phyloP scores from a whole-genome alignment of 2,888 invertebrate species.

The Pardosa pseudoannulata region DNA sequence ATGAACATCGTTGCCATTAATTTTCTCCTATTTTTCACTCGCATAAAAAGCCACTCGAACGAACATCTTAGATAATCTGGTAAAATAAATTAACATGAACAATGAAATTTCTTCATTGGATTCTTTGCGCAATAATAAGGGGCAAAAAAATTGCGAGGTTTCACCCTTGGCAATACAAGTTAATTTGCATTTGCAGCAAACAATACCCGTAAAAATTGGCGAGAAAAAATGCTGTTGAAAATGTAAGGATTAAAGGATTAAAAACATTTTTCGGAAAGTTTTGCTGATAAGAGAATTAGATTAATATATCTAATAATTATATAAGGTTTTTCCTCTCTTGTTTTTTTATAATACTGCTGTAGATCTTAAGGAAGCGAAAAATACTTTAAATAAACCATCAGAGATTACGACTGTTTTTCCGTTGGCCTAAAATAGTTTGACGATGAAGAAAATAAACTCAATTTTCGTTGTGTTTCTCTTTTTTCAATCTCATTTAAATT shows the following conservation, averaged over 20 bases:
- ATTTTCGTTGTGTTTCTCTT: conserved; percentile 20
- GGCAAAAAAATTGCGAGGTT: conserved; percentile 25
- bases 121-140: conserved; percentile 13
- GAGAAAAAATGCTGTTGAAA: conserved; percentile 29
- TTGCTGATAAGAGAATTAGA: conserved; percentile 54
- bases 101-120: conserved; percentile 55
- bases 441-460: conserved; percentile 48
- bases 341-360: background rate
- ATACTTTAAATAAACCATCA: conserved; percentile 33
- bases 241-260: conserved; percentile 65
- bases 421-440: conserved; percentile 20
- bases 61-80: conserved; percentile 31
- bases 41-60: conserved; percentile 28
- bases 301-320: conserved; percentile 67
- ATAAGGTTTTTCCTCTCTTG: conserved; percentile 34
- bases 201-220: conserved; percentile 41
- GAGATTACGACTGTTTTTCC: conserved; percentile 35
- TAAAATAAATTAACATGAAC: conserved; percentile 47
- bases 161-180: conserved; percentile 27
- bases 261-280: conserved; percentile 53
- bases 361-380: conserved; percentile 23
- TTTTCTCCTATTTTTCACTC: conserved; percentile 6
- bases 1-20: conserved; percentile 27
- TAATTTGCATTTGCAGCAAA: conserved; percentile 50
- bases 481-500: conserved; percentile 9